Conservation (phyloP, 2,888 invertebrate species). For the Apeira syringaria region DNA sequence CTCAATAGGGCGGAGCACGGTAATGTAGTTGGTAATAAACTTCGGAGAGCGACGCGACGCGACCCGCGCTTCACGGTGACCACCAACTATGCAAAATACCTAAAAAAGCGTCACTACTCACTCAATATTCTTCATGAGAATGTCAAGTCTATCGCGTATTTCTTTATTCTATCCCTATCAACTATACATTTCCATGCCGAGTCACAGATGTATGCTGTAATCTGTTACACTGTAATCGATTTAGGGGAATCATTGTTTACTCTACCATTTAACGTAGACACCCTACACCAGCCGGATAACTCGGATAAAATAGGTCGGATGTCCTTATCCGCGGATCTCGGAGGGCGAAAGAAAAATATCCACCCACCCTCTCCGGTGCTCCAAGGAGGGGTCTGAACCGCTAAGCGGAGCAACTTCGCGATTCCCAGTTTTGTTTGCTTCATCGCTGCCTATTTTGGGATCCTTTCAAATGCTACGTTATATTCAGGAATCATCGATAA, state of each 20-base stretch:
- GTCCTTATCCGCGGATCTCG: conserved; percentile 64
- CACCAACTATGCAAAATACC: too few species aligned
- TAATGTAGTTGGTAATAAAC: conserved; percentile 25
- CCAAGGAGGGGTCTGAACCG: conserved; percentile 17
- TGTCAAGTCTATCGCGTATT: too few species aligned
- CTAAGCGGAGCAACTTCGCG: conserved; percentile 38
- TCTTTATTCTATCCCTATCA: too few species aligned
- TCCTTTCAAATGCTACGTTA: conserved; percentile 7
- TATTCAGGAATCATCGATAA: not conserved
- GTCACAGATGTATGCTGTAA: too few species aligned
- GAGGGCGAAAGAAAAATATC: conserved; percentile 51
- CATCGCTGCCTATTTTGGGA: conserved; percentile 23
- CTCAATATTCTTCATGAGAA: too few species aligned
- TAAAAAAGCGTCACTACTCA: too few species aligned
- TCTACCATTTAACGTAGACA: conserved; percentile 27
- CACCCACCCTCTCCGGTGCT: conserved; percentile 20
- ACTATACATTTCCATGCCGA: too few species aligned
- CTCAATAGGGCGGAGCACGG: conserved; percentile 6
- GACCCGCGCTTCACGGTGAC: conserved; percentile 1
- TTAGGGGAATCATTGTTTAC: not conserved
- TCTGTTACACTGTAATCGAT: not conserved
- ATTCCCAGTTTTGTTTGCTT: conserved; percentile 39
- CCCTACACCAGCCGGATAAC: conserved; percentile 46
- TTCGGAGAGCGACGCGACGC: conserved; percentile 2
- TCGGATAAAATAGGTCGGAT: conserved; percentile 66